Base-by-base conservation (phyloP, 2,888 invertebrate species). In the Zaprionus bogoriensis region DNA sequence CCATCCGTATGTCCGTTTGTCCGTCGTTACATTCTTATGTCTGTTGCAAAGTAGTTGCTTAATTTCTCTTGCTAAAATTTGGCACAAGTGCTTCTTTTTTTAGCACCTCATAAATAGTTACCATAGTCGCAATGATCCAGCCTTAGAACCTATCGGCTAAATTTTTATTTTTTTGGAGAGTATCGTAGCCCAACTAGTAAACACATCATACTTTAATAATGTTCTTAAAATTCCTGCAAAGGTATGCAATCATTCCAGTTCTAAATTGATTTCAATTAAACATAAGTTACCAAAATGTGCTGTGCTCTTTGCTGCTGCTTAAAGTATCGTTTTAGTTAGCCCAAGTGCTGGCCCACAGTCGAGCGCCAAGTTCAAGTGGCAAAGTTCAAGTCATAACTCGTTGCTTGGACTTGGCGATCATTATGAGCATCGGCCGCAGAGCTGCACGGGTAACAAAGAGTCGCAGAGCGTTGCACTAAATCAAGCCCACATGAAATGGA, bases 401-500 rank as follows among this genome's bases (percentile, higher is more conserved):
- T 57, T 17, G 28, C 58, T 54, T 50, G 54, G 54, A 48, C 52
- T 57, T 28, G 30, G 36, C n/a, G 48, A 61, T 61, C 67, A 67
- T 73, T 39, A 54, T 19, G 54, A 51, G 36, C 72, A 54, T 47
- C 47, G 48, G 46, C 20, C 53, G 42, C 55, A 58, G 39, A 55
- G 42, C 44, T 55, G 48, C 47, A 69, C 57, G 48, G 63, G 41
- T 20, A 30, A 27, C 46, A 28, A 46, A 45, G 46, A 81, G 62
- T 48, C 67, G 46, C 17, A 53, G 69, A 67, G 76, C 65, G 62
- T 72, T 65, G 68, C 77, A 77, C 81, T 79, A 79, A 79, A 79
- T 79, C 79, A 79, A 79, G 79, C 79, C 79, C 83, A 79, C 79
- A 79, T 79, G 66, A 48, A 59, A 63, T 53, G 51, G 39, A 62